Conservation (phyloP, 2,888 invertebrate species). For the Heliconius erato region DNA sequence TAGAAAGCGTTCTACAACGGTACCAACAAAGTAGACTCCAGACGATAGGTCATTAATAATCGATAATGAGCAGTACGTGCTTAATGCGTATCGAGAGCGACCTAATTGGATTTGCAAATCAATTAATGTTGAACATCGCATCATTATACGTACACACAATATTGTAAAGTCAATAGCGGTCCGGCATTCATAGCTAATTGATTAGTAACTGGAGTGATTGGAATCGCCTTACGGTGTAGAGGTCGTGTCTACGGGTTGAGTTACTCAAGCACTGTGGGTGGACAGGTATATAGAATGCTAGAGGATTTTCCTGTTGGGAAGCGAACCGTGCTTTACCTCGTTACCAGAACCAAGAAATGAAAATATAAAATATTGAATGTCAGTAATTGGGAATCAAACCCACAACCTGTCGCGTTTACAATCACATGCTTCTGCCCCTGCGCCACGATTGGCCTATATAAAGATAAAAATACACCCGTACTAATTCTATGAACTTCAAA, state of each 20-base stretch:
- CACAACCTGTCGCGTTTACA: too few relatives aligned
- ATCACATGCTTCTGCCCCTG: too few relatives aligned
- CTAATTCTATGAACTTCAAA: too few relatives aligned
- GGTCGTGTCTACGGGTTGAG: constrained; percentile 29
- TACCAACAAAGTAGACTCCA: constrained; percentile 54
- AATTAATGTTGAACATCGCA: constrained; percentile 80
- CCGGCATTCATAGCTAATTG: constrained; percentile 71
- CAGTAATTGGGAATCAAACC: too few relatives aligned
- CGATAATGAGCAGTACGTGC: constrained; percentile 80
- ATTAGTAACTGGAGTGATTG: constrained; percentile 62
- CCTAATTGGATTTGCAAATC: constrained; percentile 84
- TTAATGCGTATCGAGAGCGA: constrained; percentile 73
- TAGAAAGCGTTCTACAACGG: constrained; percentile 8
- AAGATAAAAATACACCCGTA: too few relatives aligned
- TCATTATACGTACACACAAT: constrained; percentile 74
- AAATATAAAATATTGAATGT: too few relatives aligned
- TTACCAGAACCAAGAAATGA: too few relatives aligned
- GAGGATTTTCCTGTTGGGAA: too few relatives aligned
- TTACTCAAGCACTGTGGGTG: neutral
- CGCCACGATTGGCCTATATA: too few relatives aligned
- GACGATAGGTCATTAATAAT: constrained; percentile 76
- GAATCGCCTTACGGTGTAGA: constrained; percentile 37
- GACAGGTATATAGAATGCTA: neutral
- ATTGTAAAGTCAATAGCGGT: constrained; percentile 75
- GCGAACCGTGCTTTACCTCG: too few relatives aligned